phyloP scores from a whole-genome alignment of 2,797 vertebrate species.

The Pteropus rufus region DNA sequence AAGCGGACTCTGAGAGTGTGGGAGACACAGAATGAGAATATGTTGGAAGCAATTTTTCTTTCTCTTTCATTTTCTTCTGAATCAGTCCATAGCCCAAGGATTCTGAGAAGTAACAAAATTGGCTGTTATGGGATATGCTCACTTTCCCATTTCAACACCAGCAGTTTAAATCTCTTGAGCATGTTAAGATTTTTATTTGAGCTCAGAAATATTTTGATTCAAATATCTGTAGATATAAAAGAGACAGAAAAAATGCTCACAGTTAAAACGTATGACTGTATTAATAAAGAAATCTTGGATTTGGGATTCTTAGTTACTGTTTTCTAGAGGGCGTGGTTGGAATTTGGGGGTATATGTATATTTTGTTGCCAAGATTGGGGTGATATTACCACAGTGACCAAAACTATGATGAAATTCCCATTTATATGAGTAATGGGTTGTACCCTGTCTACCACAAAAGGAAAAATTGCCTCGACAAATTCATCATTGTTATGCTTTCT shows the following conservation, averaged over 20 bases:
- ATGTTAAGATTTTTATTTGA: slow-evolving; percentile 44
- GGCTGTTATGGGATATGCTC: neutral
- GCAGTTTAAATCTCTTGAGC: slow-evolving; percentile 5
- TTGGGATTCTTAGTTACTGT: slow-evolving; percentile 49
- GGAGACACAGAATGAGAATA: neutral
- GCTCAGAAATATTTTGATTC: slow-evolving; percentile 3
- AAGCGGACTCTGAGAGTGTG: neutral
- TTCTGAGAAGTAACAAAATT: neutral
- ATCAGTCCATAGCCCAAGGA: neutral
- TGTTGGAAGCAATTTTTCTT: neutral
- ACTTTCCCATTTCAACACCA: neutral
- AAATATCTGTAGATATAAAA: slow-evolving; percentile 43
- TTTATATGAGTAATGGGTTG: slow-evolving; percentile 72
- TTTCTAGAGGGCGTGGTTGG: neutral
- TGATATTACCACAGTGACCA: slow-evolving; percentile 73
- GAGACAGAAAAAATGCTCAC: neutral
- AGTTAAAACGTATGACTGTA: slow-evolving; percentile 18
- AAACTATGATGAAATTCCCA: slow-evolving; percentile 72
- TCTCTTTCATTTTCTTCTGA: slow-evolving; percentile 34
- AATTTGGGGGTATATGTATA: slow-evolving; percentile 45
- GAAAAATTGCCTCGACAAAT: slow-evolving; percentile 61
- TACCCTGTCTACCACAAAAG: slow-evolving; percentile 57
- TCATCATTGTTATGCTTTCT: slow-evolving; percentile 71
- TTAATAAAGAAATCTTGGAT: slow-evolving; percentile 49
- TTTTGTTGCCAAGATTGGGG: slow-evolving; percentile 38